Evolutionary conservation across 2,113 vertebrate species (phyloP), one percentile per base, ranked within the genome.

Genomic region (Xenopus borealis): DNA sequence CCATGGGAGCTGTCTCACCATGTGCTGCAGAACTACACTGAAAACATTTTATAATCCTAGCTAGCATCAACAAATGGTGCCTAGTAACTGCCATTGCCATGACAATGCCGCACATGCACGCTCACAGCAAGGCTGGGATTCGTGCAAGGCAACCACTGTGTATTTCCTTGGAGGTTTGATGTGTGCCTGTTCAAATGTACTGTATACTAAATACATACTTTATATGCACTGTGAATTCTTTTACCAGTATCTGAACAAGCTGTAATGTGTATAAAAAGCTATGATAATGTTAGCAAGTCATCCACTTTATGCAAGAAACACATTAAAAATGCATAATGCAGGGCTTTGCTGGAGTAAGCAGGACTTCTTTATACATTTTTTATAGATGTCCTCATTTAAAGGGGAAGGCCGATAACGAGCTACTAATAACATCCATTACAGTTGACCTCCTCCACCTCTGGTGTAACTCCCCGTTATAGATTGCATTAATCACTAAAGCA

Each of bases 21-120:
- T 55, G 53, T 55, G 53, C 53, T n/a, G 8, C 17, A 55, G 17
- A 55, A n/a, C 17, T 55, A 7, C 53, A 55, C 17, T n/a, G 17
- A n/a, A n/a, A n/a, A n/a, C 53, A 55, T 3, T 55, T 12, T 55
- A 55, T 16, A n/a, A n/a, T 55, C 17, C 53, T 55, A n/a, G 53
- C 55, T 45, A 12, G 16, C 53, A 58, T 68, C 62, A 68, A 75
- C 57, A 75, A 69, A 44, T n/a, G 44, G 45, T 52, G 72, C 66
- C 62, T 75, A 62, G 72, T 69, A 57, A 75, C 57, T 62, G 66
- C 55, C 33, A 75, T 75, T 30, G 45, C 72, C 66, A 75, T 69
- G 47, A 65, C 23, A 67, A 75, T 61, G 16, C 19, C 11, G 53
- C 64, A 23, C 64, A 61, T 53, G 16, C 55, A 50, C 16, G 53